Evolutionary conservation across 2,113 vertebrate genomes (phyloP).

Genomic region (Lamprotornis superbus): DNA sequence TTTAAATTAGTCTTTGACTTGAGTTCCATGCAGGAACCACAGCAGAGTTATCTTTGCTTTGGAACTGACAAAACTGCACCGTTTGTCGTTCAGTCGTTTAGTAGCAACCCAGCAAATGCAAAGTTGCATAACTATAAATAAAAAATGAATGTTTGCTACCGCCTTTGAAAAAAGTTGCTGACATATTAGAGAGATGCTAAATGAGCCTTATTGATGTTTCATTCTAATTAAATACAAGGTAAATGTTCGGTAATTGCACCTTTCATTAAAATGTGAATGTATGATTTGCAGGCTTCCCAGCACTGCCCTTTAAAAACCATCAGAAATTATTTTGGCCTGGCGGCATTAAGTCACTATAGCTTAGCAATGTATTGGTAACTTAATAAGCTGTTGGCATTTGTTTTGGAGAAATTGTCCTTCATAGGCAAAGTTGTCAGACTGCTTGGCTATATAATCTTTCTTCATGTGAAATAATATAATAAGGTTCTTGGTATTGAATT

Average conservation of each 20-base stretch:
- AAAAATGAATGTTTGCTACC: conserved; percentile 57
- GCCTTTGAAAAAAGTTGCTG: conserved; percentile 52
- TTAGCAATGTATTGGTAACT: conserved; percentile 66
- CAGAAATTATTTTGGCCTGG: conserved; percentile 64
- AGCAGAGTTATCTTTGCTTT: neutral
- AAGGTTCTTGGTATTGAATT: conserved; percentile 66
- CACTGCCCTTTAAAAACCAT: conserved; percentile 61
- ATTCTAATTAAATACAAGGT: conserved; percentile 69
- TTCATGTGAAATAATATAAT: conserved; percentile 65
- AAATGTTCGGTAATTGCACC: conserved; percentile 50
- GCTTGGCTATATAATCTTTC: conserved; percentile 70
- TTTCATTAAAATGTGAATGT: conserved; percentile 66
- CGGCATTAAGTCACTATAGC: conserved; percentile 46
- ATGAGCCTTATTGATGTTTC: conserved; percentile 65
- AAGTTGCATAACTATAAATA: conserved; percentile 50
- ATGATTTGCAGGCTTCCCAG: conserved; percentile 31
- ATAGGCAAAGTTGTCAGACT: conserved; percentile 66
- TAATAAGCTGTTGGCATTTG: conserved; percentile 68
- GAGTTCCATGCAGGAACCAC: neutral
- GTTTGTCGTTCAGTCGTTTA: neutral
- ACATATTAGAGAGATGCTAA: conserved; percentile 48
- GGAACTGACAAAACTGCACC: neutral
- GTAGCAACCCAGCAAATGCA: neutral
- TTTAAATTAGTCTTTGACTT: conserved; percentile 43
- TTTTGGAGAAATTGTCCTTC: conserved; percentile 67